phyloP scores from a whole-genome alignment of 2,888 invertebrate species.

The Himalopsyche anomala region DNA sequence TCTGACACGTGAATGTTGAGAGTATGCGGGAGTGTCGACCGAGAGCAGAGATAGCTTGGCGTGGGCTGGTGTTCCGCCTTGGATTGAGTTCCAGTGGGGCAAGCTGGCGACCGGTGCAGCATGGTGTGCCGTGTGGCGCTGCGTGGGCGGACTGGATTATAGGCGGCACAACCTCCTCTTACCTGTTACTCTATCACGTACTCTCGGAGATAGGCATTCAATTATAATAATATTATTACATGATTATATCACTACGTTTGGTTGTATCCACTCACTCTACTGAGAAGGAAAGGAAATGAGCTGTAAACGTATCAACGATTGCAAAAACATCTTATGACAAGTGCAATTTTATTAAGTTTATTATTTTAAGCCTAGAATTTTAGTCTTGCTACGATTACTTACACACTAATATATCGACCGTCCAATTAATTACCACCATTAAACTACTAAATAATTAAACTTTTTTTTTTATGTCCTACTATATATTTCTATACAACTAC shows the following conservation, averaged over 20 bases:
- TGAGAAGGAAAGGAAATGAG: too few relatives aligned
- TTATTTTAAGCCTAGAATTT: too few relatives aligned
- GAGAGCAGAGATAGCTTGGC: neutral
- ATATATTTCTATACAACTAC: too few relatives aligned
- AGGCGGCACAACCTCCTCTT: constrained; percentile 12
- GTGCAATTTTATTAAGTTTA: too few relatives aligned
- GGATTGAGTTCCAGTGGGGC: neutral
- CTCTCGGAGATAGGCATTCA: constrained; percentile 1
- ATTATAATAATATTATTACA: neutral
- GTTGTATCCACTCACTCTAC: too few relatives aligned
- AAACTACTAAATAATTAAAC: too few relatives aligned
- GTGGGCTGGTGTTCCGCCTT: constrained; percentile 31
- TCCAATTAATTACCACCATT: too few relatives aligned
- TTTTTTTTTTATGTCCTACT: too few relatives aligned
- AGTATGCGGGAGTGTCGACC: neutral
- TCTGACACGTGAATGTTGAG: neutral
- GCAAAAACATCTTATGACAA: too few relatives aligned
- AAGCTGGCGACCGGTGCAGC: constrained; percentile 9
- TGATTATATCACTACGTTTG: neutral
- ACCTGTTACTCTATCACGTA: constrained; percentile 32
- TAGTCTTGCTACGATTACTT: too few relatives aligned
- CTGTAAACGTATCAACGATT: too few relatives aligned
- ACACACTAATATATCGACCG: too few relatives aligned
- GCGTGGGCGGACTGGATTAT: constrained; percentile 38
- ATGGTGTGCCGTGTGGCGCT: neutral